Evolutionary conservation across 2,797 vertebrate species (phyloP), one percentile per base, ranked within the genome.

Genomic region (Chloroceryle amazona): DNA sequence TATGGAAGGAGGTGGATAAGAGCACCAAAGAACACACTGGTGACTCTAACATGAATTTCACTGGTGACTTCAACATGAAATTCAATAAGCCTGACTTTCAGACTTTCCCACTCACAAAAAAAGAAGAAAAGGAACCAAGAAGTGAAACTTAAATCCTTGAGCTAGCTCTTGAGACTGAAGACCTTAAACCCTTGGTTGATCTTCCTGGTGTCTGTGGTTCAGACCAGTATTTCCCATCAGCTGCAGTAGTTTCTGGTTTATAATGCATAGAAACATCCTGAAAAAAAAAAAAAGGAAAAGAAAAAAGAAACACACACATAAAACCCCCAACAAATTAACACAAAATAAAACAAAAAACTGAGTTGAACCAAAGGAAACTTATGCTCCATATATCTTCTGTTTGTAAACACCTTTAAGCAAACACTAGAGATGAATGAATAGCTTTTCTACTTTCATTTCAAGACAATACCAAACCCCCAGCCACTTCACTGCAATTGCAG

Each of bases 351-450:
- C 75, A 87, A 10, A 46, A 46, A 22, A 22, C 14, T 5, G 23
- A 88, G 35, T 85, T 86, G 81, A 90, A 94, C 15, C 10, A 62
- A 94, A 93, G 37, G 28, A 93, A 92, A 84, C 5, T 82, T 70
- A 47, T 35, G 10, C 18, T 82, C 14, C 25, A 20, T 80, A 16
- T 86, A 87, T 85, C 31, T 89, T 83, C 68, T 89, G 47, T 81
- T 96, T 92, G 78, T 86, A 96, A 92, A 94, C 62, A 95, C 79
- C 92, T 97, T 94, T 89, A 95, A 96, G 92, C 89, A 96, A 96
- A 81, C 79, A 82, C 42, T 70, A 29, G 68, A 96, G 46, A 90
- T 89, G 87, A 93, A 93, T 62, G 73, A 96, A 93, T 60, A 89
- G 35, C 31, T 96, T 88, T 94, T 79, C 51, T 65, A 58, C 51